Evolutionary conservation across 2,797 vertebrate species (phyloP), one percentile per base, ranked within the genome.

Genomic region (Chaenodraco wilsoni): DNA sequence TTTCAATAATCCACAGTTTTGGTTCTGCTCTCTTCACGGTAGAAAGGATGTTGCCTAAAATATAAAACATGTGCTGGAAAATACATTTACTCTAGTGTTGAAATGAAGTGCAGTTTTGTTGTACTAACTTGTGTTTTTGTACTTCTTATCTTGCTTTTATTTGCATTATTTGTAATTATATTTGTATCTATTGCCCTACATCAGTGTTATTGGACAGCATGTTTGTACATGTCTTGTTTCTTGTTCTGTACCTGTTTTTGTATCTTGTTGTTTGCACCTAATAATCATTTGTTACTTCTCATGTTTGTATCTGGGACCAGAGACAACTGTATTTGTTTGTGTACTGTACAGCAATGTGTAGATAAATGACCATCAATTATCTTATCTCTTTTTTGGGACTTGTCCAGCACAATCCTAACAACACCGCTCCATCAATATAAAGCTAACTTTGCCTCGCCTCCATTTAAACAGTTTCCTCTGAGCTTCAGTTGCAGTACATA

Each of bases 401-500:
- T 27, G 9, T 55, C 19, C 56, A 50, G 40, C 41, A 67, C 0
- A 50, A 69, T 50, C 4, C 23, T 19, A 16, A 44, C 54, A 27
- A 54, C 46, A 57, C 11, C 3, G 3, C 41, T 57, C 17, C 27
- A 37, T 62, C 41, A 14, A 2, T 54, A 48, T 62, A 63, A 77
- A 68, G 16, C 40, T n/a, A 69, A 48, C 19, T 46, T 49, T 3
- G 44, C 50, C 12, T 23, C 73, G 40, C 14, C 13, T 67, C 31
- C 11, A 15, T 64, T 65, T 23, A 49, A 4, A 33, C 3, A 2
- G 66, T 76, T 59, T 56, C 43, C 27, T 49, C 15, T 14, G 51
- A 73, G 56, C 46, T 17, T 69, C 41, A 19, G 21, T 5, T 31
- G 51, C 7, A 60, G 4, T 17, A 31, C 49, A n/a, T 5, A 41